Evolutionary conservation across 1,140 invertebrate genomes (phyloP).

Genomic region (Scaptomyza pallida): DNA sequence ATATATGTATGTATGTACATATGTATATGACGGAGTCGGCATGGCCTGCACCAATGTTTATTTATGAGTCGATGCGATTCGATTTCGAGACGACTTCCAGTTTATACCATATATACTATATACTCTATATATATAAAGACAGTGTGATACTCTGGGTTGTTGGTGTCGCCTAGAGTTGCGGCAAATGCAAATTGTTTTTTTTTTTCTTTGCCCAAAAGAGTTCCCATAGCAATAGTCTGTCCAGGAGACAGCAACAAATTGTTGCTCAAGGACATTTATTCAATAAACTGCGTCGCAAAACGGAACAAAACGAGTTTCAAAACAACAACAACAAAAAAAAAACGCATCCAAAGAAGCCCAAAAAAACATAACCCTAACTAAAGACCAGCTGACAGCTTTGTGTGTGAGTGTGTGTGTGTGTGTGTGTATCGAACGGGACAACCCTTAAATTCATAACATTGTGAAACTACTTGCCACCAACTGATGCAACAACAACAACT

Average conservation of each 20-base stretch:
- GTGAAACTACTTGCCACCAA: conserved; percentile 16
- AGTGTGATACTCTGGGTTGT: conserved; percentile 24
- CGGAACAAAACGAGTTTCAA: conserved; percentile 50
- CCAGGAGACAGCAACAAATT: conserved; percentile 30
- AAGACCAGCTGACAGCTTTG: conserved; percentile 47
- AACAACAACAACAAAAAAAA: conserved; percentile 14
- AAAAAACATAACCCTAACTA: conserved; percentile 67
- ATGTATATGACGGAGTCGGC: no score
- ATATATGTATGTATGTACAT: no score
- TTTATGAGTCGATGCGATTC: conserved; percentile 62
- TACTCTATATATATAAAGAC: background rate
- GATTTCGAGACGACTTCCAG: conserved; percentile 37
- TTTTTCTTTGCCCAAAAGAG: conserved; percentile 26
- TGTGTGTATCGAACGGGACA: conserved; percentile 35
- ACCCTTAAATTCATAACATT: conserved; percentile 51
- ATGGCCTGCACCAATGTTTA: conserved; percentile 63
- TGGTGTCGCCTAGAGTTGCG: conserved; percentile 6
- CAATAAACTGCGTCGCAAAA: conserved; percentile 31
- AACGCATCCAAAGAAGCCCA: conserved; percentile 23
- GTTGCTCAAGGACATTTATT: conserved; percentile 45
- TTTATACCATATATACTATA: background rate
- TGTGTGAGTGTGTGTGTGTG: conserved; percentile 2
- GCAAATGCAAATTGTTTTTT: conserved; percentile 50
- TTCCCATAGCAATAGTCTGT: conserved; percentile 32
- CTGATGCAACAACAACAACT: background rate